Evolutionary conservation across 2,113 vertebrate species (phyloP).

Genomic region (Leucosticte australis): DNA sequence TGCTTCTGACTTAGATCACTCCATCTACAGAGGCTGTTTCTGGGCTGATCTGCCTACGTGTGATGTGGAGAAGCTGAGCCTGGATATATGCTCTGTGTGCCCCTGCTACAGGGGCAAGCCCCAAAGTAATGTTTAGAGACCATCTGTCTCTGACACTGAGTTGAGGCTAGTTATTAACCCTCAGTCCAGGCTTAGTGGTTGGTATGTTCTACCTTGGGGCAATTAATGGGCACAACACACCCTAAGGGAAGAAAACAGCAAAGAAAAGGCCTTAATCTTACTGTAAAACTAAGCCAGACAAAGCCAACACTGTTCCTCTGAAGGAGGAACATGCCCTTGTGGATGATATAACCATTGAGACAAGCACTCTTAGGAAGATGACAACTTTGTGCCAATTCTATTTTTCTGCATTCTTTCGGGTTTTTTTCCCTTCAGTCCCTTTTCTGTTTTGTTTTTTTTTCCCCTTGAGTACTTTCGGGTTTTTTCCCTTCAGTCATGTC

Average conservation of each 20-base stretch:
- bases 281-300: background rate
- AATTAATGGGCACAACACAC: background rate
- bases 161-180: background rate
- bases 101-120: fast-evolving
- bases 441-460: no score
- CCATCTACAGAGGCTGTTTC: background rate
- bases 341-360: background rate
- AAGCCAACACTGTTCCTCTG: background rate
- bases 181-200: background rate
- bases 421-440: background rate
- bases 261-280: background rate
- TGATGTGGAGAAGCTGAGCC: background rate
- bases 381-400: background rate
- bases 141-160: fast-evolving
- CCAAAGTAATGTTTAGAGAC: background rate
- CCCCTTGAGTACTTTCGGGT: background rate
- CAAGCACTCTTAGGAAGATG: background rate
- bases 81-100: background rate
- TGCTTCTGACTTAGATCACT: conserved; percentile 8
- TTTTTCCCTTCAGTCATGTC: background rate
- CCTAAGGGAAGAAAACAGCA: background rate
- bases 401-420: background rate
- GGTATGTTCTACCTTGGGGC: background rate
- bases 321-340: background rate
- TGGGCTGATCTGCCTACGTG: background rate